These are phyloP conservation scores for Hippoglossus hippoglossus DNA, from an alignment of 2,797 vertebrate genomes.

Conservation along the genomic window DNA sequence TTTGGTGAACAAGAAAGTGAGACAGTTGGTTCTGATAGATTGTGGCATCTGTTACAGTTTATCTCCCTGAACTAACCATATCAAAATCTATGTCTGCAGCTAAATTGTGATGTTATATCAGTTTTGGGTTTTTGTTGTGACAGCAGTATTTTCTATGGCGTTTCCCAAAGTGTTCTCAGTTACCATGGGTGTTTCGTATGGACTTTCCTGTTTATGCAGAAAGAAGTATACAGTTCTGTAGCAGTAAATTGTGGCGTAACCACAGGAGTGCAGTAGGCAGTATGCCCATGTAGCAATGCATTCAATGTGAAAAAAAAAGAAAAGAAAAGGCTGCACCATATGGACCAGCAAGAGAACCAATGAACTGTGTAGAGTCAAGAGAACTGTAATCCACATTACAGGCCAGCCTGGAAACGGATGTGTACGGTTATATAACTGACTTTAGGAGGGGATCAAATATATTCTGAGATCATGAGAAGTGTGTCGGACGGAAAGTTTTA, in stretches of 20 bases:
- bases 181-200: constrained; percentile 2
- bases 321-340: constrained; percentile 15
- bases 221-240: constrained; percentile 10
- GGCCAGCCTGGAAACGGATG: background rate
- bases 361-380: constrained; percentile 11
- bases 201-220: constrained; percentile 10
- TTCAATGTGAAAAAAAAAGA: constrained; percentile 3
- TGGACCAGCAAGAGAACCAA: constrained; percentile 9
- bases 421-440: background rate
- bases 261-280: constrained; percentile 30
- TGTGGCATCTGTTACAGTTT: constrained; percentile 8
- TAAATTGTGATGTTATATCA: constrained; percentile 1
- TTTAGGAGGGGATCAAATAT: background rate
- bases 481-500: background rate
- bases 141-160: constrained; percentile 13
- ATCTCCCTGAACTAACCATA: background rate
- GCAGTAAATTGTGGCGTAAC: constrained; percentile 11
- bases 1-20: constrained; percentile 1
- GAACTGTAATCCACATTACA: constrained; percentile 17
- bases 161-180: constrained; percentile 11
- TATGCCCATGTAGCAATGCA: constrained; percentile 24
- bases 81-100: background rate
- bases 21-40: constrained; percentile 9
- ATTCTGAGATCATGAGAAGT: background rate
- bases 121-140: constrained; percentile 15